These are phyloP conservation scores for Caenorhabditis panamensis DNA, from an alignment of 2,888 invertebrate species.

Conservation along the genomic window DNA sequence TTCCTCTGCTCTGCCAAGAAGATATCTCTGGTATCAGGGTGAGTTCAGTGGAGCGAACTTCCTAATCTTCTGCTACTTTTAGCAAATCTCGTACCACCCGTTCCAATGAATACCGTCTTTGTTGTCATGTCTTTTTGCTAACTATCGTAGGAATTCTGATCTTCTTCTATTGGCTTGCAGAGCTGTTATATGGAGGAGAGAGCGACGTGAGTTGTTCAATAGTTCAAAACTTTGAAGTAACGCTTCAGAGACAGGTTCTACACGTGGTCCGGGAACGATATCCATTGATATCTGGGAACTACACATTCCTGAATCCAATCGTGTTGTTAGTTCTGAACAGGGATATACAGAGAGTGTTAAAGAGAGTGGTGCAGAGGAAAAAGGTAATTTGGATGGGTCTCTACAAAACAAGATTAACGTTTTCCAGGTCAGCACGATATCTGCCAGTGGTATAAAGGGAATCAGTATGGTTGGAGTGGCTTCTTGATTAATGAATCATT, in stretches of 20 bases:
- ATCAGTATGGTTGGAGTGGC: too few species aligned
- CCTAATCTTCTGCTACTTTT: neutral
- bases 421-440: too few species aligned
- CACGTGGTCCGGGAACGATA: neutral
- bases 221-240: too few species aligned
- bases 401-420: too few species aligned
- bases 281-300: conserved; percentile 9
- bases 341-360: neutral
- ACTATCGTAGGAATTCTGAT: conserved; percentile 4
- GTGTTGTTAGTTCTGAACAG: neutral
- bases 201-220: neutral
- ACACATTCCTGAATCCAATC: conserved; percentile 7
- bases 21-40: neutral
- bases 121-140: neutral
- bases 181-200: neutral
- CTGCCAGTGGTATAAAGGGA: too few species aligned
- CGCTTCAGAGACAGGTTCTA: neutral
- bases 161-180: conserved; percentile 2
- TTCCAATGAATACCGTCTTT: conserved; percentile 10
- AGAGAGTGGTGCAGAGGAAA: neutral
- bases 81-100: neutral
- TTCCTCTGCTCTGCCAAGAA: conserved; percentile 6
- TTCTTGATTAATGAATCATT: too few species aligned
- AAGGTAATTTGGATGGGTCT: too few species aligned
- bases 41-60: neutral